Evolutionary conservation across 2,888 invertebrate species (phyloP).

Genomic region (Acanthopleura granulata): DNA sequence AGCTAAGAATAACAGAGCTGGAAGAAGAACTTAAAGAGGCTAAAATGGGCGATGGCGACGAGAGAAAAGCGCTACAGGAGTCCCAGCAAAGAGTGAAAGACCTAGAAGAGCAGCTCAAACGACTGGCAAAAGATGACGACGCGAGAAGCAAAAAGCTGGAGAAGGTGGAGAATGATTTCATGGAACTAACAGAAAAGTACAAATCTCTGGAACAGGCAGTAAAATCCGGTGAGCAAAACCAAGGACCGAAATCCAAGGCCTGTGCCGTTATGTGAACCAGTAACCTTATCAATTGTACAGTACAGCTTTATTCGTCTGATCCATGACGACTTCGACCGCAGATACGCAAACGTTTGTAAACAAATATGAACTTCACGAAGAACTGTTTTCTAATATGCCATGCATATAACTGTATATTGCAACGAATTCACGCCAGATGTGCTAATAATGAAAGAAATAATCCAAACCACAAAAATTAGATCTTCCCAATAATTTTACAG

Average conservation of each 20-base stretch:
- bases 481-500: too few relatives aligned
- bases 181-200: constrained; percentile 38
- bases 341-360: too few relatives aligned
- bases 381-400: too few relatives aligned
- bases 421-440: too few relatives aligned
- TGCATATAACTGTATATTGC: too few relatives aligned
- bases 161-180: constrained; percentile 34
- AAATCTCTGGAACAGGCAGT: constrained; percentile 46
- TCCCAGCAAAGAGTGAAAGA: not conserved
- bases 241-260: not conserved
- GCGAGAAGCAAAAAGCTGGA: constrained; percentile 23
- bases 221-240: not conserved
- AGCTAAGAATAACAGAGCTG: constrained; percentile 38
- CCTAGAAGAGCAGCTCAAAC: constrained; percentile 1
- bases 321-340: too few relatives aligned
- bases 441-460: too few relatives aligned
- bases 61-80: constrained; percentile 20
- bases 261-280: constrained; percentile 7
- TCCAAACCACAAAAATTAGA: too few relatives aligned
- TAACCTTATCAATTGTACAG: too few relatives aligned
- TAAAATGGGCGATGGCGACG: constrained; percentile 34
- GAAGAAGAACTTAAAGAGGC: constrained; percentile 35
- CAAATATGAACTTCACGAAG: too few relatives aligned
- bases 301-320: too few relatives aligned
- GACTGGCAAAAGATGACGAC: constrained; percentile 4